A percentile compares a stretch with the other conserved stretches of the same genome.
Evolutionary conservation across 2,888 invertebrate species (phyloP).

Genomic region (Galerucella nymphaeae): DNA sequence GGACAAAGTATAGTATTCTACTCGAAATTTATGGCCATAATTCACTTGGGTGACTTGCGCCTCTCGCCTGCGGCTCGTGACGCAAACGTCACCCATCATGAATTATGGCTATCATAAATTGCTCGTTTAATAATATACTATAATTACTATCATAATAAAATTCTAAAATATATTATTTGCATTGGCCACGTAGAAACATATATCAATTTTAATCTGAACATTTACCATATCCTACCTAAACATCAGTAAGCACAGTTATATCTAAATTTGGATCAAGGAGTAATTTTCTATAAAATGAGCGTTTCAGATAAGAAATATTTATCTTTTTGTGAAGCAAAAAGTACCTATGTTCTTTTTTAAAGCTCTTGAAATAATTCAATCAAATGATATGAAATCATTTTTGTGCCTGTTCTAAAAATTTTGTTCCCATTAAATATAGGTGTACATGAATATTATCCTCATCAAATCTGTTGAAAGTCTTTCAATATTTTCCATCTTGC

Average conservation of each 20-base stretch:
- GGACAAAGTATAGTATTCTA: too few relatives aligned
- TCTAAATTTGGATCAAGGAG: not conserved
- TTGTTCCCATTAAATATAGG: not conserved
- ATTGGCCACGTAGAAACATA: not conserved
- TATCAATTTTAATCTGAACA: not conserved
- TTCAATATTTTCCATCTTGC: too few relatives aligned
- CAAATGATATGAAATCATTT: not conserved
- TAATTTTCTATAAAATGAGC: not conserved
- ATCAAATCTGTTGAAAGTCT: too few relatives aligned
- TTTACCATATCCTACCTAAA: not conserved
- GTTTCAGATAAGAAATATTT: not conserved
- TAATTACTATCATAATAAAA: too few relatives aligned
- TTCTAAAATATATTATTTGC: not conserved
- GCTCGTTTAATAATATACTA: too few relatives aligned
- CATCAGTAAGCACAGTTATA: not conserved
- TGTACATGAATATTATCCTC: too few relatives aligned
- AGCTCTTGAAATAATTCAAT: not conserved
- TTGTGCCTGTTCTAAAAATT: not conserved
- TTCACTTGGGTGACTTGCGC: too few relatives aligned
- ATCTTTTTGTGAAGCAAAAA: not conserved
- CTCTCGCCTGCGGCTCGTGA: too few relatives aligned
- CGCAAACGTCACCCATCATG: too few relatives aligned
- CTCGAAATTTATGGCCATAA: too few relatives aligned
- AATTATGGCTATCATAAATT: too few relatives aligned
- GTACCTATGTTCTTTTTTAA: not conserved